These are phyloP conservation scores for Spea hammondii DNA, from an alignment of 2,797 vertebrate genomes.

Conservation along the genomic window DNA sequence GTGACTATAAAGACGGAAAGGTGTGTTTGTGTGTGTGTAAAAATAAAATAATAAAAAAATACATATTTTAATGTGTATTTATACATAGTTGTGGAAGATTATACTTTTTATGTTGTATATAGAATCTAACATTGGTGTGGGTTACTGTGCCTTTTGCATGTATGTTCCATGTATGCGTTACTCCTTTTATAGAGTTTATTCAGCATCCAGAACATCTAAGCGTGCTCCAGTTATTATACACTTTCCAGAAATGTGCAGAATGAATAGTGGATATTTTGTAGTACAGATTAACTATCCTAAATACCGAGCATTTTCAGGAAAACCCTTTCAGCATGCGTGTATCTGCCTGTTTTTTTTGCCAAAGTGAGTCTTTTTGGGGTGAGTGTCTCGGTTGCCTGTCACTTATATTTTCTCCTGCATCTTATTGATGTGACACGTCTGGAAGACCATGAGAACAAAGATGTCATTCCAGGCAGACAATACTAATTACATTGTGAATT, in stretches of 20 bases:
- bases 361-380: conserved; percentile 69
- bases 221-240: conserved; percentile 30
- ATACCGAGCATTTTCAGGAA: background rate
- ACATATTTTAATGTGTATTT: background rate
- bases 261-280: background rate
- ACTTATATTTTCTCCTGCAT: conserved; percentile 72
- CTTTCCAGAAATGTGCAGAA: background rate
- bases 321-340: background rate
- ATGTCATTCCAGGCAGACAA: conserved; percentile 78
- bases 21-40: background rate
- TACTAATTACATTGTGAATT: conserved; percentile 79
- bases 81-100: background rate
- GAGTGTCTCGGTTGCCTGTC: conserved; percentile 73
- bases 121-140: too few relatives aligned
- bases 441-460: conserved; percentile 75
- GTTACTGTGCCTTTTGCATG: background rate
- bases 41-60: background rate
- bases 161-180: background rate
- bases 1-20: too few relatives aligned
- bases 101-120: too few relatives aligned
- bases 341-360: conserved; percentile 57
- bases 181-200: background rate
- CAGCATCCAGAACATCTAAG: background rate
- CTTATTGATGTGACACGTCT: conserved; percentile 75
- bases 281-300: background rate